Base-by-base conservation (phyloP, 2,113 vertebrate species). In the Eublepharis macularius region DNA sequence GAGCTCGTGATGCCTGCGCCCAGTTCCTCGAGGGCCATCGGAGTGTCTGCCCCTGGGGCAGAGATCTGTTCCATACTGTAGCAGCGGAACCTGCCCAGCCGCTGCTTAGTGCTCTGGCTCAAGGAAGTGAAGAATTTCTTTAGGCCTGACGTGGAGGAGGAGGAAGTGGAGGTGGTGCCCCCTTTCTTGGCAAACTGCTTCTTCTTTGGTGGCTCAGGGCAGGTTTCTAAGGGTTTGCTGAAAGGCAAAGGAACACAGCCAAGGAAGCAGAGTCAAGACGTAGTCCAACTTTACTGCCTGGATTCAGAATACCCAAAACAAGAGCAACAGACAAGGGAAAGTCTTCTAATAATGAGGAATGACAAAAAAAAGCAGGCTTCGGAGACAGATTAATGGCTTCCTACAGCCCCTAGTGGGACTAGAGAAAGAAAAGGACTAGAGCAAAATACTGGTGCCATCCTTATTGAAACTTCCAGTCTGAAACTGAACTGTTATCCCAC, bases 31-130 rank as follows among this genome's bases (percentile, higher is more conserved):
- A 92, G 80, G 45, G 86, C 84, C 9, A 92, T 86, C 1, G 81
- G 63, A 1, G 21, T 81, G n/a, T 89, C 65, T 0, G 72, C 14
- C 0, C 0, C 73, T 0, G 0, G 79, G 19, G 77, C 17, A 0
- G 89, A 93, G 26, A 97, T 95, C 91, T 97, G 97, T 92, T 98
- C 97, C 81, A 98, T 95, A 76, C 98, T 98, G 88, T 94, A 93
- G 81, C 97, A 96, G 77, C 94, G 97, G 87, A 96, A 95, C 69
- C 95, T 95, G 80, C 94, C 94, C 77, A 97, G 86, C 84, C 95
- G 97, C 72, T 97, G 97, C 68, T 97, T 96, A 1, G 98, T 96
- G 88, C 96, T 97, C 90, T 98, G 97, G 49, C 95, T 94, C 89
- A 98, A 92, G 68, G 94, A 94, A 1, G 95, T 94, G 90, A 99